These are phyloP conservation scores for Pentalonia nigronervosa DNA, from an alignment of 1,140 invertebrate genomes.

Conservation along the genomic window DNA sequence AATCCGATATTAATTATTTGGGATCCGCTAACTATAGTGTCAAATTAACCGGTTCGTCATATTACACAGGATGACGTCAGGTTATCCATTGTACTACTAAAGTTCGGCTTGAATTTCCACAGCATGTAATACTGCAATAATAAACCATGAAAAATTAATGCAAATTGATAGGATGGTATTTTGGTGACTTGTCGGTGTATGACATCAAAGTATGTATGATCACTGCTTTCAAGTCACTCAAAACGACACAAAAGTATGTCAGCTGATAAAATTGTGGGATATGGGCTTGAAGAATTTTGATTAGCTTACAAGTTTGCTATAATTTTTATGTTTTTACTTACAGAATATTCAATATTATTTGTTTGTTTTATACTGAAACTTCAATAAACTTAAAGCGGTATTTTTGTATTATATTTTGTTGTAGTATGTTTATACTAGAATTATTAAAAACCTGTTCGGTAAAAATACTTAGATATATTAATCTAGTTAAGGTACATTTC, in stretches of 20 bases:
- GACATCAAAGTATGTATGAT: neutral
- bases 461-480: no score
- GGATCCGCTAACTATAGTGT: neutral
- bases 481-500: no score
- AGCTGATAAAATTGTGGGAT: neutral
- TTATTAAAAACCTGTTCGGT: no score
- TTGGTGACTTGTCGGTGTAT: neutral
- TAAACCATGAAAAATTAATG: neutral
- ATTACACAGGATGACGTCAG: neutral
- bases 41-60: conserved; percentile 1
- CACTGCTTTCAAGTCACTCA: neutral
- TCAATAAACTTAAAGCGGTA: no score
- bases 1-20: conserved; percentile 21
- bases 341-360: no score
- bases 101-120: neutral
- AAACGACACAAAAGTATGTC: neutral
- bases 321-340: neutral
- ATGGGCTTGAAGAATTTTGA: neutral
- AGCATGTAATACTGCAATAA: neutral
- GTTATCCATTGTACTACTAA: neutral
- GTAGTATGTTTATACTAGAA: no score
- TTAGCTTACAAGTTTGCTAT: neutral
- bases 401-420: no score
- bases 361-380: no score
- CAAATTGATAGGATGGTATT: neutral